Evolutionary conservation across 2,888 invertebrate genomes (phyloP).

Genomic region (Metallyticus violacea): DNA sequence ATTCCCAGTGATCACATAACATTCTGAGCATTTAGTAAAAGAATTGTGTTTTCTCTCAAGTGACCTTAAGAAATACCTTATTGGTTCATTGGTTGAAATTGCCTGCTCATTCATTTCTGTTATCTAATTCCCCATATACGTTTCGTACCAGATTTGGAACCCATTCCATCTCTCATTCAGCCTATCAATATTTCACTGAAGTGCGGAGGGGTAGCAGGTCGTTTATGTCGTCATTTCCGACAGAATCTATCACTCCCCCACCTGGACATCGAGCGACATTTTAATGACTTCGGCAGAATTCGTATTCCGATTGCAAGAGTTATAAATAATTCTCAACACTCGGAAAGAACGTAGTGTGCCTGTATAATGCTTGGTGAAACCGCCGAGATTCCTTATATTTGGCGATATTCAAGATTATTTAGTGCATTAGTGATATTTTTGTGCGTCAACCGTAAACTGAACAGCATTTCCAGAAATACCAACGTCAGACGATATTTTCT

Average conservation of each 20-base stretch:
- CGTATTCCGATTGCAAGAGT: not conserved
- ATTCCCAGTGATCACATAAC: too few species aligned
- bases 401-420: not conserved
- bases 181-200: not conserved
- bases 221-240: not conserved
- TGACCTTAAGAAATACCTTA: too few species aligned
- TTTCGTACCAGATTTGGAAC: not conserved
- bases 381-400: not conserved
- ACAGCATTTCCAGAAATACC: not conserved
- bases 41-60: too few species aligned
- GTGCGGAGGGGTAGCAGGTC: not conserved
- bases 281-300: not conserved
- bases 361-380: not conserved
- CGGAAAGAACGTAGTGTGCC: not conserved
- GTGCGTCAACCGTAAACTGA: not conserved
- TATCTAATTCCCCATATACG: too few species aligned
- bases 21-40: too few species aligned
- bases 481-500: not conserved
- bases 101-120: too few species aligned
- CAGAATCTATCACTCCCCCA: not conserved
- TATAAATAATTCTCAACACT: not conserved
- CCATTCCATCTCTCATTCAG: not conserved
- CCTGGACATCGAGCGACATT: not conserved
- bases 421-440: not conserved
- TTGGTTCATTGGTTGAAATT: too few species aligned